Percentiles rank a stretch among this genome's conserved stretches.
These are phyloP conservation scores for Asobara japonica DNA, from an alignment of 1,140 invertebrate genomes.

Conservation along the genomic window DNA sequence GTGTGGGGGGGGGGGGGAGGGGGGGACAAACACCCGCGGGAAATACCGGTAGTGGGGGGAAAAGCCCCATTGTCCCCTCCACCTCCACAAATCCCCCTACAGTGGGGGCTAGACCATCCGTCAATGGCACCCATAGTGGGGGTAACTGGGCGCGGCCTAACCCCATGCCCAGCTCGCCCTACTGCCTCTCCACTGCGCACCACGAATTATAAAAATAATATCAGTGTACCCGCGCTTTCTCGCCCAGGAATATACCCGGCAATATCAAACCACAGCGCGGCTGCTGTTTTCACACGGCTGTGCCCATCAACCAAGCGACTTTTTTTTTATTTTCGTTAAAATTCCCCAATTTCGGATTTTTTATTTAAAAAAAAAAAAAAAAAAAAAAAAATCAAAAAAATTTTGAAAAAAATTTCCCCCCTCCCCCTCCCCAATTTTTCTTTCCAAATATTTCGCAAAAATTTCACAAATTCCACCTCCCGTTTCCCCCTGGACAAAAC, in stretches of 20 bases:
- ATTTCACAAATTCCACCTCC: neutral
- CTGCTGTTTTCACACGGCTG: conserved; percentile 34
- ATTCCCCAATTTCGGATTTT: neutral
- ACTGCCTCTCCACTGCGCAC: conserved; percentile 30
- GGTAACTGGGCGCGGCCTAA: conserved; percentile 61
- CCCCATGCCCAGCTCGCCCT: conserved; percentile 40
- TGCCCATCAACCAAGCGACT: neutral
- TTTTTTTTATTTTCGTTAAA: conserved; percentile 4
- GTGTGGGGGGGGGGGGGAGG: too few species aligned
- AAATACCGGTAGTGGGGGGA: conserved; percentile 31
- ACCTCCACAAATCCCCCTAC: neutral
- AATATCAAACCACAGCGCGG: conserved; percentile 41
- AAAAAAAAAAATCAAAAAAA: neutral
- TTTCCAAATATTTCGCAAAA: neutral
- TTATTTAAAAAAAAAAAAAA: neutral
- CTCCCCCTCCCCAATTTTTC: neutral
- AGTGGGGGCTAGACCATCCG: neutral
- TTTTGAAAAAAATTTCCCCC: neutral
- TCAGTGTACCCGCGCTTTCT: conserved; percentile 54
- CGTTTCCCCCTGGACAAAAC: neutral
- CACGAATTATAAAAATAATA: conserved; percentile 58
- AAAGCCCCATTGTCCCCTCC: conserved; percentile 7
- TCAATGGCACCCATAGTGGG: conserved; percentile 38
- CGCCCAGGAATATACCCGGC: conserved; percentile 44
- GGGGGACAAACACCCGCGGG: neutral